Conservation (phyloP, 2,113 vertebrate genomes). For the Melanostigma gelatinosum region DNA sequence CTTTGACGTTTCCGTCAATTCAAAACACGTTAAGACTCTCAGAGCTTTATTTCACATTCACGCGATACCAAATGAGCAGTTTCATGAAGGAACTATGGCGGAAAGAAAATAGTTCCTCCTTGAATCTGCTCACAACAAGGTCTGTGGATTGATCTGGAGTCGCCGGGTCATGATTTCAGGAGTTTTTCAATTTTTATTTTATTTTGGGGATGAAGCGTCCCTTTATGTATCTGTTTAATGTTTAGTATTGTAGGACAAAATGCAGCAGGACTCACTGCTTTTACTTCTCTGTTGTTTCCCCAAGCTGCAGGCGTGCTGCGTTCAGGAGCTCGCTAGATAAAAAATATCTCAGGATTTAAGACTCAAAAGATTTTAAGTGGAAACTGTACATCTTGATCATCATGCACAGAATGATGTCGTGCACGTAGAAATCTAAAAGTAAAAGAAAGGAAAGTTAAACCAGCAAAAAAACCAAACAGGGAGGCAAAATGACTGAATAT, state of each 20-base stretch:
- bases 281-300: neutral
- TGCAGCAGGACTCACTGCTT: neutral
- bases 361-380: neutral
- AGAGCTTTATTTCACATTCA: neutral
- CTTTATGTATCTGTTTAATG: neutral
- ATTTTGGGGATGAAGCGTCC: too few species aligned
- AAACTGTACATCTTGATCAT: neutral
- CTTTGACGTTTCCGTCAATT: neutral
- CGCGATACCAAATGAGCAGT: neutral
- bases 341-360: neutral
- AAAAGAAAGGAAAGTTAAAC: neutral
- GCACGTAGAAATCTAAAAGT: neutral
- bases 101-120: neutral
- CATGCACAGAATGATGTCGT: neutral
- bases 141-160: neutral
- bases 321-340: neutral
- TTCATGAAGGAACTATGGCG: neutral
- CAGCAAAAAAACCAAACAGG: neutral
- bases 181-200: neutral
- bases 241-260: neutral
- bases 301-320: neutral
- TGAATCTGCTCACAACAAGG: neutral
- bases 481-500: neutral
- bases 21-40: neutral
- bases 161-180: neutral